Percentiles rank a stretch among this genome's conserved stretches.
phyloP scores from a whole-genome alignment of 2,797 vertebrate species.

The Benthosema pterotum region DNA sequence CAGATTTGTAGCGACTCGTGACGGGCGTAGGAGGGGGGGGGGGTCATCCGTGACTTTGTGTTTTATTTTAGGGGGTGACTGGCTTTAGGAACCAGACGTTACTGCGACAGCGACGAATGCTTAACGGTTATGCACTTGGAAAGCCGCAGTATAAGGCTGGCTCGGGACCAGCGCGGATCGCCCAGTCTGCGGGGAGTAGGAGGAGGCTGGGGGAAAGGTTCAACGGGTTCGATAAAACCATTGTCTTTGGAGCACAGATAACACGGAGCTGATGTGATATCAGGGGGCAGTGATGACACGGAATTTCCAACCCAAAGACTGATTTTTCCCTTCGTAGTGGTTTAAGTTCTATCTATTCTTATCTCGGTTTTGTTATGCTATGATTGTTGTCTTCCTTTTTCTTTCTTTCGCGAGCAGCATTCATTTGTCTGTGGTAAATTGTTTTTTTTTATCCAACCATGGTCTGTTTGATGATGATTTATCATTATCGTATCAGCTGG shows the following conservation, averaged over 20 bases:
- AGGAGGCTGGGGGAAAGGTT: slow-evolving; percentile 32
- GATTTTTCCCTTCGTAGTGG: slow-evolving; percentile 44
- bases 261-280: slow-evolving; percentile 42
- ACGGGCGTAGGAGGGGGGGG: no score
- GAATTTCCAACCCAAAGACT: slow-evolving; percentile 35
- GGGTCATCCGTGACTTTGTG: slow-evolving; percentile 41
- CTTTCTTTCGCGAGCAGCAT: slow-evolving; percentile 10
- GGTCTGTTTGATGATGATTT: slow-evolving; percentile 15
- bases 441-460: slow-evolving; percentile 6
- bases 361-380: slow-evolving; percentile 17
- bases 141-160: slow-evolving; percentile 43
- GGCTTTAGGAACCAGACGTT: slow-evolving; percentile 51
- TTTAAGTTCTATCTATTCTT: slow-evolving; percentile 15
- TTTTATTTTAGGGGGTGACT: slow-evolving; percentile 68
- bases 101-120: slow-evolving; percentile 41
- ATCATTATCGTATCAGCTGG: slow-evolving; percentile 10
- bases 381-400: not conserved
- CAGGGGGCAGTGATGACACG: slow-evolving; percentile 30
- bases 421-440: slow-evolving; percentile 14
- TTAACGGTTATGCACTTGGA: slow-evolving; percentile 27
- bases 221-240: slow-evolving; percentile 47
- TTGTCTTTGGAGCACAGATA: slow-evolving; percentile 37
- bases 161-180: slow-evolving; percentile 31
- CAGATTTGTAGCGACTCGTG: slow-evolving; percentile 54
- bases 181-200: slow-evolving; percentile 3